These are phyloP conservation scores for Hypercompe scribonia DNA, from an alignment of 2,888 invertebrate genomes.

Conservation along the genomic window DNA sequence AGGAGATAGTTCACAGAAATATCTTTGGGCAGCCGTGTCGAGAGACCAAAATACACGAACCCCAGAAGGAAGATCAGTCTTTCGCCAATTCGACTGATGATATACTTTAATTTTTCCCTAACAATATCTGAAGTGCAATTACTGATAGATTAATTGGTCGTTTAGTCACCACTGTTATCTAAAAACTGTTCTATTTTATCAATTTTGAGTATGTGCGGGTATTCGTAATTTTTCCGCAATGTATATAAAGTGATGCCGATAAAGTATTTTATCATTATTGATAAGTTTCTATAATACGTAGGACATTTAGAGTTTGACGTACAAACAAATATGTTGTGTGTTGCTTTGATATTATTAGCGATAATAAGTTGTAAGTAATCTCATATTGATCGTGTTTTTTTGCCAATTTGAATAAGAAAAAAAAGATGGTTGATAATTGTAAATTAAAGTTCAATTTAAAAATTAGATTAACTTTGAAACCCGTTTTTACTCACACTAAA, in stretches of 20 bases:
- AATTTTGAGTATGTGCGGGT: not conserved
- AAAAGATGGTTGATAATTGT: not conserved
- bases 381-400: not conserved
- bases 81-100: no score
- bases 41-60: no score
- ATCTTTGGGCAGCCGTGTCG: no score
- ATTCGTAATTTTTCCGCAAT: constrained; percentile 12
- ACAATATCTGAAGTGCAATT: not conserved
- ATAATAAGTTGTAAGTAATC: constrained; percentile 52
- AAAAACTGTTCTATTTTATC: not conserved
- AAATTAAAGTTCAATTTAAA: not conserved
- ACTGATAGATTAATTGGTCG: not conserved
- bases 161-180: not conserved
- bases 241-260: constrained; percentile 34
- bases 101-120: no score
- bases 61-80: no score
- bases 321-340: constrained; percentile 56
- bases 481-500: no score
- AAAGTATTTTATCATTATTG: constrained; percentile 48
- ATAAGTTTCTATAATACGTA: constrained; percentile 45
- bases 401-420: not conserved
- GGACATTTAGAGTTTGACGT: constrained; percentile 35
- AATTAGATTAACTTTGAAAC: no score
- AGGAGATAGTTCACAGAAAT: no score
- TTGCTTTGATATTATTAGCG: constrained; percentile 39